A percentile compares a stretch with the other conserved stretches of the same genome.
These are phyloP conservation scores for Melipona beecheii DNA, from an alignment of 2,888 invertebrate species.

Conservation along the genomic window DNA sequence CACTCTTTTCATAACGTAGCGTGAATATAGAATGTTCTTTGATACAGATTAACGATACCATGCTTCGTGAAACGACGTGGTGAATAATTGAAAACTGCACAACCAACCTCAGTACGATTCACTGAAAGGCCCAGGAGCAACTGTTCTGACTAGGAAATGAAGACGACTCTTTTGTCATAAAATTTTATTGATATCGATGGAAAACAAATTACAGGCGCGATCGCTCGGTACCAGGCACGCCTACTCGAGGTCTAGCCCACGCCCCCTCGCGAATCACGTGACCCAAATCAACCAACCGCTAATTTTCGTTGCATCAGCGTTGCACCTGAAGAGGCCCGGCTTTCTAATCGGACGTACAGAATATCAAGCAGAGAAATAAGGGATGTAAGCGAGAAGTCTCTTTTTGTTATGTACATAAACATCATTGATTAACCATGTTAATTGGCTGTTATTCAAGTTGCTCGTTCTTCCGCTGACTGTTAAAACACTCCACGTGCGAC, in stretches of 20 bases:
- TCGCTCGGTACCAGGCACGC: too few species aligned
- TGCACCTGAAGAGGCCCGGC: too few species aligned
- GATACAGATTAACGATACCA: background rate
- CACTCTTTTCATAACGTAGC: background rate
- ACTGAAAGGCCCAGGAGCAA: too few species aligned
- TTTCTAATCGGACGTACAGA: background rate
- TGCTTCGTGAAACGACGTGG: slow-evolving; percentile 7
- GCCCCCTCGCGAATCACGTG: too few species aligned
- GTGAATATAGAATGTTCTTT: background rate
- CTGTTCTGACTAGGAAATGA: too few species aligned
- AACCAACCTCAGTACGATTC: too few species aligned
- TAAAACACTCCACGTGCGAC: slow-evolving; percentile 32
- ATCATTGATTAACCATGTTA: slow-evolving; percentile 56
- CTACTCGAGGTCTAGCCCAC: too few species aligned
- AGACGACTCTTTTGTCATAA: too few species aligned
- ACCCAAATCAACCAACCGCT: too few species aligned
- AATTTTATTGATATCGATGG: too few species aligned
- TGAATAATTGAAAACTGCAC: background rate
- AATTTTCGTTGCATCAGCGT: too few species aligned
- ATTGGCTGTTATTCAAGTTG: slow-evolving; percentile 37
- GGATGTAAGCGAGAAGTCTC: background rate
- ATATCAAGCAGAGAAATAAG: background rate
- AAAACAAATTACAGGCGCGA: too few species aligned
- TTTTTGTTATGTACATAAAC: slow-evolving; percentile 38
- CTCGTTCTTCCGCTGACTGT: slow-evolving; percentile 32